A percentile compares a stretch with the other conserved stretches of the same genome.
Evolutionary conservation across 2,888 invertebrate species (phyloP).

Genomic region (Arrhopalites spinosus): DNA sequence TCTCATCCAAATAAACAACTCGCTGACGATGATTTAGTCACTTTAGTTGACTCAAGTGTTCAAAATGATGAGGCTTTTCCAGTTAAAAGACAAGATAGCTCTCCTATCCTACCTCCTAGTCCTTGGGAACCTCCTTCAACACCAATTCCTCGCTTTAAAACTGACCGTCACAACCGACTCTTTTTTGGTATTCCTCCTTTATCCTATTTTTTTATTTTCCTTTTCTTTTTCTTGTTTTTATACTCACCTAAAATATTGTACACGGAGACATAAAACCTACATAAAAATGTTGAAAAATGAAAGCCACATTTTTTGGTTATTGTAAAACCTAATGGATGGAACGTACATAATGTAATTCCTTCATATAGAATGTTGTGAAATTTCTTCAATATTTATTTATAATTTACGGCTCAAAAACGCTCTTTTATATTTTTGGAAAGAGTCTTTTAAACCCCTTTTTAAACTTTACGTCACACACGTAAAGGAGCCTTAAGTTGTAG

Average conservation of each 20-base stretch:
- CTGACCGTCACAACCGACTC: background rate
- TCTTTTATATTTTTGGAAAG: too few relatives aligned
- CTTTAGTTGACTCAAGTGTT: background rate
- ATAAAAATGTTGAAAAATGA: too few relatives aligned
- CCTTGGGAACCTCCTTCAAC: background rate
- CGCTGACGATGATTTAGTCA: too few relatives aligned
- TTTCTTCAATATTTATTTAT: too few relatives aligned
- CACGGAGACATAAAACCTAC: background rate
- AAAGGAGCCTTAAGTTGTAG: too few relatives aligned
- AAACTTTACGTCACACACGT: too few relatives aligned
- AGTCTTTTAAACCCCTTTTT: too few relatives aligned
- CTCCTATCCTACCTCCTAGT: conserved; percentile 1
- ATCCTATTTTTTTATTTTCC: background rate
- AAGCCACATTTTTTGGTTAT: too few relatives aligned
- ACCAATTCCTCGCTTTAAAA: background rate
- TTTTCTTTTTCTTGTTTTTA: background rate
- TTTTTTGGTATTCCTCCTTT: conserved; percentile 14
- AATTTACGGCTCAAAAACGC: too few relatives aligned
- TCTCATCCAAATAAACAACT: background rate
- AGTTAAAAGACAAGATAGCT: background rate
- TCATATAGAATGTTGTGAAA: too few relatives aligned
- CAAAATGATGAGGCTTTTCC: background rate
- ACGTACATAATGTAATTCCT: too few relatives aligned
- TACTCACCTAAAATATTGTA: background rate
- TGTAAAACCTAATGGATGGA: too few relatives aligned